Conservation (phyloP, 2,797 vertebrate species). For the Argyrosomus regius region DNA sequence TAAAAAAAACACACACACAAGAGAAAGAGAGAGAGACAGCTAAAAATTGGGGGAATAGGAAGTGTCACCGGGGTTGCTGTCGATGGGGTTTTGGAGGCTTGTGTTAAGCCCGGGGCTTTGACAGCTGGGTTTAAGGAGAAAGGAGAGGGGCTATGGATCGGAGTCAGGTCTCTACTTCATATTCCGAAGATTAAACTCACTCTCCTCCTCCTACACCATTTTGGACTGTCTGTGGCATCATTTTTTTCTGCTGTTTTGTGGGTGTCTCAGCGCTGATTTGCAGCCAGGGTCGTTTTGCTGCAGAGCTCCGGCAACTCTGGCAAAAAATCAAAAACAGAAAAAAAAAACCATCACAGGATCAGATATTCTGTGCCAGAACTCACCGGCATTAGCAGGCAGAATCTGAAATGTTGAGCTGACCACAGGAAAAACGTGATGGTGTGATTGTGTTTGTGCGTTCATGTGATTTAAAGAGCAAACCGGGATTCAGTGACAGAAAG, state of each 20-base stretch:
- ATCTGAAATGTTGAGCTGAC: constrained; percentile 27
- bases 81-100: constrained; percentile 66
- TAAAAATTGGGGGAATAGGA: constrained; percentile 9
- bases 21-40: constrained; percentile 3
- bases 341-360: constrained; percentile 27
- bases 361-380: constrained; percentile 47
- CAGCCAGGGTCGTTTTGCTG: constrained; percentile 36
- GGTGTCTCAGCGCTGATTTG: constrained; percentile 60
- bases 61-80: constrained; percentile 63
- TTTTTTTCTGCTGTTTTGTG: constrained; percentile 60
- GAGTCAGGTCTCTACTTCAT: constrained; percentile 76
- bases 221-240: constrained; percentile 65
- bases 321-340: not conserved
- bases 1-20: constrained; percentile 24
- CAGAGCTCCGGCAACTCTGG: constrained; percentile 10
- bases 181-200: constrained; percentile 76
- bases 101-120: constrained; percentile 74
- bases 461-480: not conserved
- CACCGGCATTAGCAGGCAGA: constrained; percentile 34
- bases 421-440: constrained; percentile 10
- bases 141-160: constrained; percentile 69
- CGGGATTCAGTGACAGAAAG: not conserved
- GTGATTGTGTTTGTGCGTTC: constrained; percentile 32
- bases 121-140: constrained; percentile 75
- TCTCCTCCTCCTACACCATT: constrained; percentile 65